Percentiles rank a stretch among this genome's conserved stretches.
Evolutionary conservation across 2,888 invertebrate species (phyloP).

Genomic region (Diadromus collaris): DNA sequence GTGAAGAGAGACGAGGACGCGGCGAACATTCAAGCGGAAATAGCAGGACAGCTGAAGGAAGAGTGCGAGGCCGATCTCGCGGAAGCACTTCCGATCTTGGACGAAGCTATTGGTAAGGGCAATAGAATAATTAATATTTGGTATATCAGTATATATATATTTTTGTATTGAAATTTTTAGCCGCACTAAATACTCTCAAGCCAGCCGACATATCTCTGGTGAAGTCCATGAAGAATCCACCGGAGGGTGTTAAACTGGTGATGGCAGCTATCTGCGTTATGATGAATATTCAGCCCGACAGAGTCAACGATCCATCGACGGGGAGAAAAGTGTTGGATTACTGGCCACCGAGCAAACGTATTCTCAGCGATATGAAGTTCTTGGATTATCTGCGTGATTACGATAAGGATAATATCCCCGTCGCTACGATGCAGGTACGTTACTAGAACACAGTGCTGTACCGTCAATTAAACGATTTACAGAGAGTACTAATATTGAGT

Average conservation of each 20-base stretch:
- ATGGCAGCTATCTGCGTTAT: conserved; percentile 96
- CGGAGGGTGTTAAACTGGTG: conserved; percentile 90
- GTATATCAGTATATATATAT: not conserved
- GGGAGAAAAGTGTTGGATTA: conserved; percentile 88
- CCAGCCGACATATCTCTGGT: conserved; percentile 92
- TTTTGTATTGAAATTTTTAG: conserved; percentile 62
- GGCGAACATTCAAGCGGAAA: conserved; percentile 93
- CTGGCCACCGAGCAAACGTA: conserved; percentile 92
- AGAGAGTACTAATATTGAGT: not conserved
- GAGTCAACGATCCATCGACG: conserved; percentile 87
- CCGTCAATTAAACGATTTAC: not conserved
- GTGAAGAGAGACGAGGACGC: conserved; percentile 94
- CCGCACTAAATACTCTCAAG: conserved; percentile 92
- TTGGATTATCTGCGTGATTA: conserved; percentile 88
- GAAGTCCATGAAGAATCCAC: conserved; percentile 95
- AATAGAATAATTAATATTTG: not conserved
- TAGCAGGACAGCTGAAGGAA: conserved; percentile 90
- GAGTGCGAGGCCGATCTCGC: conserved; percentile 97
- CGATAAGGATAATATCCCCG: conserved; percentile 92
- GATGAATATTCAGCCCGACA: conserved; percentile 89
- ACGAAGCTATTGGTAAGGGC: conserved; percentile 83
- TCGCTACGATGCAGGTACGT: conserved; percentile 85
- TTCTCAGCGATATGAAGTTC: conserved; percentile 91
- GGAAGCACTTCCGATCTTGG: conserved; percentile 91
- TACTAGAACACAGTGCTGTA: not conserved